Evolutionary conservation across 2,888 invertebrate genomes (phyloP), one percentile per base, ranked within the genome.

Genomic region (Brachyptera putata): DNA sequence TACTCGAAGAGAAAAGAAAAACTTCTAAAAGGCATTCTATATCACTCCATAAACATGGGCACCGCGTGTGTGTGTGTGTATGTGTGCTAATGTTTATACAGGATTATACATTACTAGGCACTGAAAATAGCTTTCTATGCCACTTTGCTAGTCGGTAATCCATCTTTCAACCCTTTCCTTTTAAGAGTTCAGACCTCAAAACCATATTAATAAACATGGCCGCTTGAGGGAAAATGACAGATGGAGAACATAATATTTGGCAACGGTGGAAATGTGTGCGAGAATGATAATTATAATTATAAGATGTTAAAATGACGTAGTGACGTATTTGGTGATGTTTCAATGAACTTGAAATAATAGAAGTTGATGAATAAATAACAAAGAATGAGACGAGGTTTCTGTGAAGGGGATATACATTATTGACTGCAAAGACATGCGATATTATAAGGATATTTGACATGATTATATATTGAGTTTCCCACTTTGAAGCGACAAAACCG

Each of bases 201-300:
- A 16, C 46, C 18, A 46, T n/a, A 46, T 46, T 46, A 46, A 46
- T 46, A 46, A 46, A 46, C 46, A 46, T 21, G 41, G 18, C 18
- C 4, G 41, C 16, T 41, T 21, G n/a, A n/a, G n/a, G n/a, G 46
- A 46, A 41, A 46, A 24, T 46, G 46, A 46, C 46, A 46, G 46
- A 46, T 24, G 46, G 22, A 24, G 5, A 46, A 22, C 46, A 13
- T 46, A 5, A 30, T 11, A 11, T 30, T 30, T 30, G 11, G 5
- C 11, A 5, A 30, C 7, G 34, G 13, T 41, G 16, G 16, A 2
- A 41, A n/a, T n/a, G n/a, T n/a, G n/a, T n/a, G n/a, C n/a, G n/a
- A n/a, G n/a, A n/a, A n/a, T n/a, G n/a, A n/a, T n/a, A n/a, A n/a
- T n/a, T n/a, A n/a, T n/a, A n/a, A n/a, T n/a, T n/a, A n/a, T n/a